phyloP scores from a whole-genome alignment of 2,113 vertebrate genomes.

The Halichoerus grypus region DNA sequence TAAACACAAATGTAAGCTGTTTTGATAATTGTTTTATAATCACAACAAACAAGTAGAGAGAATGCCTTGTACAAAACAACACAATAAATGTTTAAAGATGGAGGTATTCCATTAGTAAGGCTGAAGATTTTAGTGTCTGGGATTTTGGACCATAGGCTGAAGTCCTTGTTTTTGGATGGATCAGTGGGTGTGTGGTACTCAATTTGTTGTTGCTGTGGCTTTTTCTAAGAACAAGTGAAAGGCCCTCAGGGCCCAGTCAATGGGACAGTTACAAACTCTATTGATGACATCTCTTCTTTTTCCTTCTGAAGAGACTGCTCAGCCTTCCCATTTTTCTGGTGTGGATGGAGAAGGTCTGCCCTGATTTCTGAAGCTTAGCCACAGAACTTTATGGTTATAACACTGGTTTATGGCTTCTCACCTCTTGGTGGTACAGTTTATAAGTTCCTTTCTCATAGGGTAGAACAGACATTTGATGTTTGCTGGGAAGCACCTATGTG shows the following conservation, averaged over 20 bases:
- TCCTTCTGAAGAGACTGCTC: background rate
- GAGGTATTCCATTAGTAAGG: background rate
- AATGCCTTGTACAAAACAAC: background rate
- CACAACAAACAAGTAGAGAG: background rate
- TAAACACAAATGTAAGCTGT: background rate
- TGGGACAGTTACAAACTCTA: background rate
- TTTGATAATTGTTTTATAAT: background rate
- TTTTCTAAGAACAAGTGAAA: slow-evolving; percentile 7
- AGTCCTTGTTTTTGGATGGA: background rate
- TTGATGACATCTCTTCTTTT: background rate
- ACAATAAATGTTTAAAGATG: background rate
- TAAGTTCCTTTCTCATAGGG: background rate
- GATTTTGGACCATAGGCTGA: background rate
- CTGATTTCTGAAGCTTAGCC: background rate
- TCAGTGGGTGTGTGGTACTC: slow-evolving; percentile 48
- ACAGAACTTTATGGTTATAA: background rate
- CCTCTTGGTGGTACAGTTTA: background rate
- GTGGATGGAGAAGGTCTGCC: background rate
- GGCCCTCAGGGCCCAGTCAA: background rate
- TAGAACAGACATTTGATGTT: background rate
- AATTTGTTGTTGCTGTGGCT: slow-evolving; percentile 2
- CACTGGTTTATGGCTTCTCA: background rate
- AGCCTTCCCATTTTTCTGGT: background rate
- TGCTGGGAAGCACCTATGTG: background rate
- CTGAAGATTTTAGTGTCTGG: background rate